Evolutionary conservation across 2,113 vertebrate species (phyloP), one percentile per base, ranked within the genome.

Genomic region (Psammodynastes pulverulentus): DNA sequence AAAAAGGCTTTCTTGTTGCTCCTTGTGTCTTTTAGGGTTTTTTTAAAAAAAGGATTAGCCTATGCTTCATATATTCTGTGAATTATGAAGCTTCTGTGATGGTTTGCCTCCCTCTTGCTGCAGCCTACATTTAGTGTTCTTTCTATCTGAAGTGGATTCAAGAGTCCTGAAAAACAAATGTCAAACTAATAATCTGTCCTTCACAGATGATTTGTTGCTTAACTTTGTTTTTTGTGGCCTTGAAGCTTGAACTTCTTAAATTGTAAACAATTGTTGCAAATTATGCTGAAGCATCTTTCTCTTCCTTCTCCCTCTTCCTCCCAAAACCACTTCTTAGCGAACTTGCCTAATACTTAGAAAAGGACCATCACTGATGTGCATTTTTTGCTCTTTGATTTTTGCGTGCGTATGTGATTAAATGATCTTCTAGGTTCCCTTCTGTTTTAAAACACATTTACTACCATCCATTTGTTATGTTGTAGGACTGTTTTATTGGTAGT

Each of bases 111-210:
- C 45, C 49, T 2, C 90, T 56, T 91, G 54, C 88, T 51, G 21
- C 54, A 86, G 19, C 79, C 89, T 93, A n/a, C 7, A n/a, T 56
- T 91, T 24, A 88, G 26, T 93, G 91, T 91, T 84, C 23, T 84
- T 92, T 94, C 92, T 94, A 43, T 93, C 90, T 92, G 85, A 91
- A 90, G 86, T 93, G 89, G 53, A 88, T 93, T 93, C 94, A 90
- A 93, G 93, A 95, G 54, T 87, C 56, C 94, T 89, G 92, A 95
- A 90, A 87, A 85, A 51, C 72, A 94, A 95, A 96, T 72, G 92
- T 94, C 67, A 91, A 86, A 10, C 67, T 94, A 91, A 93, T 89
- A 72, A 93, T 92, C 26, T 93, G 51, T 93, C 53, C 51, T 93
- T 2, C 4, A 79, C 67, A 91, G 89, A 67, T 56, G 49, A 49